phyloP scores from a whole-genome alignment of 2,797 vertebrate genomes.

The Danio kyathit region DNA sequence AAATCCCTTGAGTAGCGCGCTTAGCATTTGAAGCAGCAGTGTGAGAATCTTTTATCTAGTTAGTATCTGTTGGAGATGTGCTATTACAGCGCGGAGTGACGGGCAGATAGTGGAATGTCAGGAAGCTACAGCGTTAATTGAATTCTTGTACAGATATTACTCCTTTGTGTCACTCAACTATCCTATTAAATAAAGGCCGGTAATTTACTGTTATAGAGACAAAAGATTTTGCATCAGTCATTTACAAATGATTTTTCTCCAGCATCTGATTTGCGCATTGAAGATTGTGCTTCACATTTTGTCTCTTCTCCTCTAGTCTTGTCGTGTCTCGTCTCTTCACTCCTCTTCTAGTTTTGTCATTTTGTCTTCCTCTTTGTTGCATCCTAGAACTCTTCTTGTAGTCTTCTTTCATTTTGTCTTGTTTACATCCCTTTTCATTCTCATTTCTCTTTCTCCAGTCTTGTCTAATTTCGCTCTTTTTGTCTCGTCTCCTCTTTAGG shows the following conservation, averaged over 20 bases:
- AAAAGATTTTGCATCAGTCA: constrained; percentile 20
- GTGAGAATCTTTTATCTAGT: constrained; percentile 17
- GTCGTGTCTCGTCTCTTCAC: not conserved
- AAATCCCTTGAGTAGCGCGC: not conserved
- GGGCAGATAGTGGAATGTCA: constrained; percentile 38
- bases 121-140: constrained; percentile 43
- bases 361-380: not conserved
- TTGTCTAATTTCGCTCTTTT: not conserved
- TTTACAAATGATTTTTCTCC: not conserved
- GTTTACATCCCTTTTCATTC: not conserved
- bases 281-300: not conserved
- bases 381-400: not conserved
- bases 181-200: constrained; percentile 33
- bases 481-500: not conserved
- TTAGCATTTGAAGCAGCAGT: not conserved
- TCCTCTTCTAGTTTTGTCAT: not conserved
- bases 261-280: not conserved
- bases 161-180: constrained; percentile 50
- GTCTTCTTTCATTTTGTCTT: not conserved
- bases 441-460: not conserved
- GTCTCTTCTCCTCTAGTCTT: not conserved
- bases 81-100: constrained; percentile 11
- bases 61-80: constrained; percentile 33
- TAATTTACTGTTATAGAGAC: constrained; percentile 37
- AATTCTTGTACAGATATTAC: constrained; percentile 49